Evolutionary conservation across 2,113 vertebrate species (phyloP).

Genomic region (Corapipo altera): DNA sequence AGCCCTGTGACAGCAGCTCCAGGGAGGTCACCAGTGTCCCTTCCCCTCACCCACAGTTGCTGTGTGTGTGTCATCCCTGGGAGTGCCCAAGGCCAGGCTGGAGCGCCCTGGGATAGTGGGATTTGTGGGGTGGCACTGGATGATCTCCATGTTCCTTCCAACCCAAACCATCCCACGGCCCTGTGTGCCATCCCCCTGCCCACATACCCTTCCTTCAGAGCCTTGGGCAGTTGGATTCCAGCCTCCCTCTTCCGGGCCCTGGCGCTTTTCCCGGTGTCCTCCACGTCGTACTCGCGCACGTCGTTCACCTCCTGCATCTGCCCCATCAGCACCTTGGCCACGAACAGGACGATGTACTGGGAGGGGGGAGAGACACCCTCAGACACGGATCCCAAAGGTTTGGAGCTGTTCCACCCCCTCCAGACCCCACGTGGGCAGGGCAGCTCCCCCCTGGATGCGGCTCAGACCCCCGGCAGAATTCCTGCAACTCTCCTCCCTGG

Average conservation of each 20-base stretch:
- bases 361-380: not conserved
- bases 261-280: slow-evolving; percentile 29
- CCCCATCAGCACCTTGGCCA: slow-evolving; percentile 87
- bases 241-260: not conserved
- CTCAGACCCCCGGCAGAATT: not conserved
- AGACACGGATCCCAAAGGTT: not conserved
- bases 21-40: not conserved
- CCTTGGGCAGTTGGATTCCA: not conserved
- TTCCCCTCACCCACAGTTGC: fast-evolving
- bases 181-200: not conserved
- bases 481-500: fast-evolving
- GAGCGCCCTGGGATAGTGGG: fast-evolving
- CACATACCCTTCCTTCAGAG: slow-evolving; percentile 74
- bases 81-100: fast-evolving
- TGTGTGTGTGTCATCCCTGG: not conserved
- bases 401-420: not conserved
- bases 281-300: slow-evolving; percentile 86
- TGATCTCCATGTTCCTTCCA: fast-evolving
- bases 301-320: slow-evolving; percentile 90
- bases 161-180: fast-evolving
- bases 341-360: slow-evolving; percentile 92
- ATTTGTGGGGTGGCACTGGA: not conserved
- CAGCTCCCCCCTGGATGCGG: not conserved
- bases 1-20: not conserved
- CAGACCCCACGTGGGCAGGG: not conserved